Conservation (phyloP, 2,113 vertebrate genomes). For the Synodontis membranacea region DNA sequence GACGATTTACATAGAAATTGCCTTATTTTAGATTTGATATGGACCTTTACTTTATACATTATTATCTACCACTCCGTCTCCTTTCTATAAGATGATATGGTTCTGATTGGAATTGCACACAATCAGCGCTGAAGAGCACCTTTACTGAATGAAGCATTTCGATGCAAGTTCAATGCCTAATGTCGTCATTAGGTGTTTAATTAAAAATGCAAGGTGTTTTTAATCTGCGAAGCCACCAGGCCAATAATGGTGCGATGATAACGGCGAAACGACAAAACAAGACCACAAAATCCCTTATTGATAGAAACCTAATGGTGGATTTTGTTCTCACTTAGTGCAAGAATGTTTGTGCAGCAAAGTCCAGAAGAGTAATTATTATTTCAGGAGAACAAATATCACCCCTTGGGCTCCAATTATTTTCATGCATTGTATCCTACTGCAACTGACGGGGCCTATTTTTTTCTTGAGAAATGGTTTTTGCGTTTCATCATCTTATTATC, state of each 20-base stretch:
- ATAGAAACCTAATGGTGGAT: conserved; percentile 69
- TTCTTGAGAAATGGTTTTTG: conserved; percentile 43
- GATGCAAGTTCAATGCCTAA: conserved; percentile 13
- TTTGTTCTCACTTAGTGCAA: conserved; percentile 63
- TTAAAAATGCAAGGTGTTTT: conserved; percentile 51
- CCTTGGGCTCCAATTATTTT: conserved; percentile 82
- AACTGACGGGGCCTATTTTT: conserved; percentile 63
- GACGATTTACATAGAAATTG: conserved; percentile 99
- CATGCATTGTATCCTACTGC: conserved; percentile 74
- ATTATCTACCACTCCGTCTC: conserved; percentile 87
- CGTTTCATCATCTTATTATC: conserved; percentile 53
- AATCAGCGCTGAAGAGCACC: conserved; percentile 43
- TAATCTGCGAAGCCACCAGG: conserved; percentile 33
- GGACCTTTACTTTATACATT: conserved; percentile 73
- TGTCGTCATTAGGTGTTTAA: conserved; percentile 44
- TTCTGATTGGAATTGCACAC: conserved; percentile 82
- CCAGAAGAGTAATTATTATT: conserved; percentile 78
- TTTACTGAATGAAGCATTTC: conserved; percentile 33
- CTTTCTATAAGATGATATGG: conserved; percentile 84
- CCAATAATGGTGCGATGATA: conserved; percentile 26
- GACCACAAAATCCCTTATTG: conserved; percentile 64
- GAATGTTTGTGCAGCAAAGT: conserved; percentile 68
- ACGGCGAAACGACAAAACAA: conserved; percentile 46
- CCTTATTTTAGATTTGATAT: conserved; percentile 96
- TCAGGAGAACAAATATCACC: conserved; percentile 80